Conservation (phyloP, 2,888 invertebrate genomes). For the Sarcophaga caerulescens region DNA sequence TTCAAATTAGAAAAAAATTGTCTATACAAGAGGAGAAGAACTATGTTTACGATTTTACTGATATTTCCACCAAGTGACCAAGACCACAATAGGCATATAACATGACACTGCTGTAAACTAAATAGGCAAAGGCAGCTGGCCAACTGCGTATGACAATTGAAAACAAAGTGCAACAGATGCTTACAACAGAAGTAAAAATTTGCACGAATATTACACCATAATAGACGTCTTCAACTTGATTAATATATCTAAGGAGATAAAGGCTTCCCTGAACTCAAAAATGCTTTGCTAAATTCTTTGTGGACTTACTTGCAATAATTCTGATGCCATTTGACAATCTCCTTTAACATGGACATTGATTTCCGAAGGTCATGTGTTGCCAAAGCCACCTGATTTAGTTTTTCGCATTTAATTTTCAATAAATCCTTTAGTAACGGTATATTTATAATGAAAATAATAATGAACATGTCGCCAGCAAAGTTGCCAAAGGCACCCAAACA, state of each 20-base stretch:
- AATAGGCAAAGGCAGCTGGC: constrained; percentile 72
- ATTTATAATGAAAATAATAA: constrained; percentile 72
- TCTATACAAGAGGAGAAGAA: neutral
- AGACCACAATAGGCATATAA: constrained; percentile 74
- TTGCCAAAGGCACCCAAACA: constrained; percentile 73
- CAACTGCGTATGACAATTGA: constrained; percentile 72
- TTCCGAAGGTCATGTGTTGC: constrained; percentile 10
- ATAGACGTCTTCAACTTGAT: constrained; percentile 66
- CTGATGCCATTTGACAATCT: constrained; percentile 74
- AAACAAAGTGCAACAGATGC: constrained; percentile 72
- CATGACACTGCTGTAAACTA: constrained; percentile 64
- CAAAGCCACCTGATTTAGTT: constrained; percentile 68
- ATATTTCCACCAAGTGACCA: constrained; percentile 72
- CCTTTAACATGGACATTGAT: constrained; percentile 56
- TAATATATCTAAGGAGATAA: constrained; percentile 61
- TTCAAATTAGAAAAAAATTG: neutral
- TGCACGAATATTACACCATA: constrained; percentile 71
- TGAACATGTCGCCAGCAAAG: constrained; percentile 73
- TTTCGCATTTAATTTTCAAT: constrained; percentile 70
- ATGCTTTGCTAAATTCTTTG: neutral
- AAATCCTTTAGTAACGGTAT: constrained; percentile 73
- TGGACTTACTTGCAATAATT: constrained; percentile 70
- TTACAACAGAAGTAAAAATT: constrained; percentile 65
- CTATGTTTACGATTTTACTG: constrained; percentile 62
- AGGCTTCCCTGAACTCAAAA: fast-evolving